Percentiles rank a stretch among this genome's conserved stretches.
Evolutionary conservation across 64 coral and sea anemone genomes (phyloP).

Genomic region (Orbicella faveolata): DNA sequence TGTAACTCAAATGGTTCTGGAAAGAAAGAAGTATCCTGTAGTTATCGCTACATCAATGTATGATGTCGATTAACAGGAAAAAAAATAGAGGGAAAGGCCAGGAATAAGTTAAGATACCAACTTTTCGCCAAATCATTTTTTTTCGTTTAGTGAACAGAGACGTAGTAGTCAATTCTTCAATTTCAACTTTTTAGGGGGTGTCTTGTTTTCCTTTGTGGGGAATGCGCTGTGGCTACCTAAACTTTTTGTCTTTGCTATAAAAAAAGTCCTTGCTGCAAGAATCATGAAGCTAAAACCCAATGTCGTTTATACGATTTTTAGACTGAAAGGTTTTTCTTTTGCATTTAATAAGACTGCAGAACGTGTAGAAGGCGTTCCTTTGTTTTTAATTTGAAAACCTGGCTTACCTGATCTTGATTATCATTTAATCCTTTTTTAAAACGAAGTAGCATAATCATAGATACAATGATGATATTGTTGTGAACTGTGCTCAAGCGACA

Average conservation of each 20-base stretch:
- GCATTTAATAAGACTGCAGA: not conserved
- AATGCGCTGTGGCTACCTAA: conserved; percentile 16
- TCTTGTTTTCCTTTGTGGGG: not conserved
- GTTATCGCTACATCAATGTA: too few species aligned
- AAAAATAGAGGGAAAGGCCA: not conserved
- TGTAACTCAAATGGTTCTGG: not conserved
- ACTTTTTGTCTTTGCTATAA: conserved; percentile 7
- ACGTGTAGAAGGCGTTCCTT: conserved; percentile 16
- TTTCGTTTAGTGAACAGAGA: not conserved
- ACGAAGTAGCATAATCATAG: not conserved
- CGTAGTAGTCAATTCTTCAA: not conserved
- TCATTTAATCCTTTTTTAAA: not conserved
- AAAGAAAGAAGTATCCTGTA: not conserved
- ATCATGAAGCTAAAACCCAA: conserved; percentile 21
- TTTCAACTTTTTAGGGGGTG: conserved; percentile 29
- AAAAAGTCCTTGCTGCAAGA: conserved; percentile 30
- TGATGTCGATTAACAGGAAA: not conserved
- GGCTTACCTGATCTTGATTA: not conserved
- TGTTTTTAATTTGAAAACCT: not conserved
- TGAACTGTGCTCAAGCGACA: not conserved
- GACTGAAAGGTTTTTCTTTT: not conserved
- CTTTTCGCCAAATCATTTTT: conserved; percentile 6
- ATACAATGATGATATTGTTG: not conserved
- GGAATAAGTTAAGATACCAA: not conserved
- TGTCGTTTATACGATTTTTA: not conserved